Conservation (phyloP, 1,140 invertebrate genomes). For the Lucilia cuprina region DNA sequence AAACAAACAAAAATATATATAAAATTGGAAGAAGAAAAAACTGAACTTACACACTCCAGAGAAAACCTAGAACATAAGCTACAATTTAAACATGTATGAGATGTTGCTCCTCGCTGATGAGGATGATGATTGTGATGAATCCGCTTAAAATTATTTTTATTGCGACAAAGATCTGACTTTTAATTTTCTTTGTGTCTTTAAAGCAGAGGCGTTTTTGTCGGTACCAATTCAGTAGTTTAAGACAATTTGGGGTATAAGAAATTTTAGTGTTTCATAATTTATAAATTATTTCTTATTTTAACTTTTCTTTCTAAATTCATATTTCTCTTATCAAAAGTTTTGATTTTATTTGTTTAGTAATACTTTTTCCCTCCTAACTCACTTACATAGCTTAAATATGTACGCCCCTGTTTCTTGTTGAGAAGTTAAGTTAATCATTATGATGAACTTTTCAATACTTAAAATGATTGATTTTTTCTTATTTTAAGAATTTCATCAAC, state of each 20-base stretch:
- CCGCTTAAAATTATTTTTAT: constrained; percentile 9
- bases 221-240: too few relatives aligned
- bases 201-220: background rate
- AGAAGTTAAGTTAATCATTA: background rate
- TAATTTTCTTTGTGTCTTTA: background rate
- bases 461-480: background rate
- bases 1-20: background rate
- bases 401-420: background rate
- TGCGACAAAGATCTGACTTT: background rate
- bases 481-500: background rate
- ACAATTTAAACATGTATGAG: background rate
- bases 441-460: background rate
- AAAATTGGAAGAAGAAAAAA: background rate
- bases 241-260: too few relatives aligned
- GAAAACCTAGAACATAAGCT: constrained; percentile 14
- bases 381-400: too few relatives aligned
- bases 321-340: too few relatives aligned
- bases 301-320: too few relatives aligned
- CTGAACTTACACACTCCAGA: background rate
- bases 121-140: background rate
- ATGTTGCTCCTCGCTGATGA: background rate
- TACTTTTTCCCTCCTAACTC: too few relatives aligned
- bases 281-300: too few relatives aligned
- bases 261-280: too few relatives aligned
- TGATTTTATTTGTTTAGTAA: too few relatives aligned